Base-by-base conservation (phyloP, 2,113 vertebrate species). In the Euleptes europaea region DNA sequence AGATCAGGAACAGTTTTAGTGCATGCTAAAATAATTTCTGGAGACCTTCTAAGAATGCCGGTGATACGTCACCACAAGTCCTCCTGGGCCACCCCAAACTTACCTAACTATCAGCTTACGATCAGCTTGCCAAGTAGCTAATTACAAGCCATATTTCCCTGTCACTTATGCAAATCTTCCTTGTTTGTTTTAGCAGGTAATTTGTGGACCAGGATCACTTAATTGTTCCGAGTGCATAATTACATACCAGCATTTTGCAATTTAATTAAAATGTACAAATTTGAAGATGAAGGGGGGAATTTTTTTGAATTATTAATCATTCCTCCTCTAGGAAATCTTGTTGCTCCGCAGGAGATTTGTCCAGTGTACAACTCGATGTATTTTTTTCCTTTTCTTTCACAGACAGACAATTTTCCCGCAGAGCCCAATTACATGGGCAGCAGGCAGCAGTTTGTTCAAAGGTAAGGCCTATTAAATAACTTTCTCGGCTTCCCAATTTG, bases 371-470 rank as follows among this genome's bases (percentile, higher is more conserved):
- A 95, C 94, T 96, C 96, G 95, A 97, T 95, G 96, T 98, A 97
- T 97, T 97, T 97, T 97, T 95, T 97, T 95, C 95, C 95, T 97
- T 98, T 97, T 97, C 95, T 96, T 98, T 97, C 96, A 93, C 98
- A 99, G 98, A 99, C 98, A 97, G 98, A 99, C 98, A 99, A 98
- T 98, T 99, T 99, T 97, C 98, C 98, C 97, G 97, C 98, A 96
- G 98, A 99, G 98, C 97, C 98, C 98, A 99, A 98, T 98, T 99
- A 99, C 97, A 98, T 99, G 98, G 98, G 98, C 96, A 99, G 98
- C 97, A 98, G 98, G 97, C 98, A 99, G 97, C 98, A 99, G 98
- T 99, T 99, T 99, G 98, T 99, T 97, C 98, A 99, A 97, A 99
- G 98, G 98, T 99, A 98, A 98, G 98, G 95, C 93, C 96, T 97